Evolutionary conservation across 1,140 invertebrate genomes (phyloP).

Genomic region (Hestina assimilis): DNA sequence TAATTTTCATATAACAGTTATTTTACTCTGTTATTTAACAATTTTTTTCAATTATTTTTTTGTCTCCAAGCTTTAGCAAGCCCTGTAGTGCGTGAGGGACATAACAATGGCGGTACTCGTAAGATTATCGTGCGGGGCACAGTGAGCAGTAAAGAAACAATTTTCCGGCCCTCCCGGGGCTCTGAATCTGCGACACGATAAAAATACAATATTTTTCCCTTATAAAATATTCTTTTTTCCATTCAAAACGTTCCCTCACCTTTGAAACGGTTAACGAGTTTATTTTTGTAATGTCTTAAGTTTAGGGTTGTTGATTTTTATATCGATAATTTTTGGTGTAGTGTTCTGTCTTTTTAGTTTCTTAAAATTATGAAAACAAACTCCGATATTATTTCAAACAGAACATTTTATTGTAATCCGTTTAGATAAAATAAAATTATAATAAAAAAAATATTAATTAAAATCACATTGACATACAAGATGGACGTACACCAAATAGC

Average conservation of each 20-base stretch:
- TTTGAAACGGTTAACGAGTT: slow-evolving; percentile 45
- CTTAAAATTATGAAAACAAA: slow-evolving; percentile 51
- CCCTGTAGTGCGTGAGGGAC: slow-evolving; percentile 2
- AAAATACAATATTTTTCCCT: slow-evolving; percentile 62
- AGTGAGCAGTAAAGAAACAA: slow-evolving; percentile 76
- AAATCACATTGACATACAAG: slow-evolving; percentile 76
- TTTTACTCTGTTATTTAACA: background rate
- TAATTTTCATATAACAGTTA: background rate
- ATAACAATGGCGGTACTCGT: slow-evolving; percentile 22
- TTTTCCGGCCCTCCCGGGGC: slow-evolving; percentile 61
- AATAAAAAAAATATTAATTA: slow-evolving; percentile 51
- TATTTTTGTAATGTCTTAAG: slow-evolving; percentile 32
- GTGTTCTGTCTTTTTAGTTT: slow-evolving; percentile 2
- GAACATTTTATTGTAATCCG: slow-evolving; percentile 78
- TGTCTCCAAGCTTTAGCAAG: background rate
- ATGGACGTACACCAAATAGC: slow-evolving; percentile 76
- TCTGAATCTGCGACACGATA: slow-evolving; percentile 63
- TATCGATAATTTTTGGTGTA: background rate
- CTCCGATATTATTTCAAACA: slow-evolving; percentile 71
- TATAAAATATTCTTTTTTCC: slow-evolving; percentile 39
- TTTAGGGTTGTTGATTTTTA: background rate
- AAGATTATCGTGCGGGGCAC: slow-evolving; percentile 67
- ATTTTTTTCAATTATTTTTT: no score
- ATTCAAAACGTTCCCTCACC: slow-evolving; percentile 28
- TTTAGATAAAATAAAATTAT: slow-evolving; percentile 61